Evolutionary conservation across 1,140 invertebrate genomes (phyloP), one percentile per base, ranked within the genome.

Genomic region (Drosophila sucinea): DNA sequence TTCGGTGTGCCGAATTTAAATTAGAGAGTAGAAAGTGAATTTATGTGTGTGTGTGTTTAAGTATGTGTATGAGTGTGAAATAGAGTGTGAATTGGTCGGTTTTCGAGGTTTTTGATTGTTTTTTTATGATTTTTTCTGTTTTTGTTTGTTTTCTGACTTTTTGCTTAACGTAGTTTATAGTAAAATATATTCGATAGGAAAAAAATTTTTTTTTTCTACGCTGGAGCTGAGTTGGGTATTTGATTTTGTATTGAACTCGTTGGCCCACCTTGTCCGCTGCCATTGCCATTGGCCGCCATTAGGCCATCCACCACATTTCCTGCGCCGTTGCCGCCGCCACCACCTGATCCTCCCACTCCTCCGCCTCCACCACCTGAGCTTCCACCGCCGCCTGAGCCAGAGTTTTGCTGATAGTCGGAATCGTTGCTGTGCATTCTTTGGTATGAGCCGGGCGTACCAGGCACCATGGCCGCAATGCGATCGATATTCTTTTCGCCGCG

Each of bases 341-440:
- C 68, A 27, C 44, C 58, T 17, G 44, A 51, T 51, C 44, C 44
- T 51, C 44, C 44, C 44, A 73, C 71, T 35, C 69, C 74, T 33
- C 77, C 74, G 25, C 65, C 68, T 58, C 77, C 79, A 33, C 79
- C 55, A 38, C 68, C 73, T n/a, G 30, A 35, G 27, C 82, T 72
- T n/a, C 67, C 68, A 27, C 64, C 57, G 32, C 79, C 86, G 27
- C 83, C 72, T 7, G 66, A 65, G 27, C 72, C 69, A 27, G 73
- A 83, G 92, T 91, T 84, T 47, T 79, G 60, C 69, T 90, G 85
- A 80, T 91, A 91, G 57, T 91, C 95, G 73, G 94, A 95, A 86
- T 97, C 96, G 82, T 95, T 97, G 91, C 96, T 97, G 90, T 96
- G 95, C 94, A 97, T 97, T 73, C 96, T 94, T 86, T 97, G 96